Percentiles rank a stretch among this genome's conserved stretches.
These are phyloP conservation scores for Brenthis hecate DNA, from an alignment of 2,888 invertebrate species.

Conservation along the genomic window DNA sequence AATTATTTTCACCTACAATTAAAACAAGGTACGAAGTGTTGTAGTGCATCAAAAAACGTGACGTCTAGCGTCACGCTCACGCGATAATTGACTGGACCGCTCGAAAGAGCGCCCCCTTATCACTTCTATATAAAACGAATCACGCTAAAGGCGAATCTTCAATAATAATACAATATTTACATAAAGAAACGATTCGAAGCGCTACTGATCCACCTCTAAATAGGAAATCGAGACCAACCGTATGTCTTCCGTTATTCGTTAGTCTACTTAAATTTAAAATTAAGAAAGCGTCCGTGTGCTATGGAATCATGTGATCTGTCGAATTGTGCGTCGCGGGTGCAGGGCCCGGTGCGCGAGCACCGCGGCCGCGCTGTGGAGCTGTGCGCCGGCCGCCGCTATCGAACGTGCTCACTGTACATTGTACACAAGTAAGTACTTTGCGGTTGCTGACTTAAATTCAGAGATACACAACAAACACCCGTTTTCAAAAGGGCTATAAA, in stretches of 20 bases:
- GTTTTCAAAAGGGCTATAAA: too few species aligned
- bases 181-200: slow-evolving; percentile 76
- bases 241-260: slow-evolving; percentile 61
- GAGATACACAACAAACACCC: too few species aligned
- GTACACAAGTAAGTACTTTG: too few species aligned
- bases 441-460: too few species aligned
- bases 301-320: slow-evolving; percentile 69
- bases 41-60: slow-evolving; percentile 48
- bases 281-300: slow-evolving; percentile 76
- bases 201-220: slow-evolving; percentile 78
- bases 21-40: slow-evolving; percentile 77
- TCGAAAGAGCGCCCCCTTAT: slow-evolving; percentile 49
- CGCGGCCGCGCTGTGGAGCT: slow-evolving; percentile 29
- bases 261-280: slow-evolving; percentile 78
- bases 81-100: slow-evolving; percentile 79
- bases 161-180: slow-evolving; percentile 76
- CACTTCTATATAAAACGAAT: slow-evolving; percentile 61
- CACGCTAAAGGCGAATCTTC: slow-evolving; percentile 71
- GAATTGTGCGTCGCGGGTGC: slow-evolving; percentile 70
- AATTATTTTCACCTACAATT: slow-evolving; percentile 79
- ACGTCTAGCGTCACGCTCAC: slow-evolving; percentile 57
- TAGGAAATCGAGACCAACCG: slow-evolving; percentile 73
- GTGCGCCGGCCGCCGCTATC: slow-evolving; percentile 27
- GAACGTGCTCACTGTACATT: background rate
- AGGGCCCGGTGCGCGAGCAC: slow-evolving; percentile 38